These are phyloP conservation scores for Myotis findleyi DNA, from an alignment of 2,797 vertebrate species.

Conservation along the genomic window DNA sequence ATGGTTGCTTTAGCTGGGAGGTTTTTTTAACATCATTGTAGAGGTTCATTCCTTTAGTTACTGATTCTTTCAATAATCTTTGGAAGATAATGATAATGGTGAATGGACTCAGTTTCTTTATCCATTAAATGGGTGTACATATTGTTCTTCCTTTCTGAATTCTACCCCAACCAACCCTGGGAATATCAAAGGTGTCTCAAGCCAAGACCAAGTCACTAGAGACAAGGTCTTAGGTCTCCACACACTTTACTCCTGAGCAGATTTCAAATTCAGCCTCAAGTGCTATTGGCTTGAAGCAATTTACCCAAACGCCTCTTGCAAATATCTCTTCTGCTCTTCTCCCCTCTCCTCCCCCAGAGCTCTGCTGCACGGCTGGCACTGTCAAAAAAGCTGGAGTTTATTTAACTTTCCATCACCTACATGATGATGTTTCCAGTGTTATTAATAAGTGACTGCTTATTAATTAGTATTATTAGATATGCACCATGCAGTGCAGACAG, in stretches of 20 bases:
- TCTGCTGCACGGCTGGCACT: not conserved
- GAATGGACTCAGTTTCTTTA: not conserved
- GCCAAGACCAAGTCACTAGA: not conserved
- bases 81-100: not conserved
- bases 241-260: not conserved
- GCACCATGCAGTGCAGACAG: not conserved
- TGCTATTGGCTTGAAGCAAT: not conserved
- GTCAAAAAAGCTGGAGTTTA: not conserved
- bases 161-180: not conserved
- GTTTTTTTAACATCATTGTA: not conserved
- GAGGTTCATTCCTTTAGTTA: not conserved
- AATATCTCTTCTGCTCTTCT: not conserved
- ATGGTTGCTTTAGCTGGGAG: not conserved
- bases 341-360: not conserved
- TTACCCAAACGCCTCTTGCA: not conserved
- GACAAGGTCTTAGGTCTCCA: not conserved
- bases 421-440: slow-evolving; percentile 39
- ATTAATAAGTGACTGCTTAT: slow-evolving; percentile 68
- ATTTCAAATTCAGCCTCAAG: slow-evolving; percentile 28
- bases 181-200: not conserved
- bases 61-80: not conserved
- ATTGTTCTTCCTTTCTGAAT: not conserved
- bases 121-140: not conserved
- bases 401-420: slow-evolving; percentile 30
- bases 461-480: slow-evolving; percentile 69